These are phyloP conservation scores for Magallana nippona DNA, from an alignment of 2,888 invertebrate genomes.

Conservation along the genomic window DNA sequence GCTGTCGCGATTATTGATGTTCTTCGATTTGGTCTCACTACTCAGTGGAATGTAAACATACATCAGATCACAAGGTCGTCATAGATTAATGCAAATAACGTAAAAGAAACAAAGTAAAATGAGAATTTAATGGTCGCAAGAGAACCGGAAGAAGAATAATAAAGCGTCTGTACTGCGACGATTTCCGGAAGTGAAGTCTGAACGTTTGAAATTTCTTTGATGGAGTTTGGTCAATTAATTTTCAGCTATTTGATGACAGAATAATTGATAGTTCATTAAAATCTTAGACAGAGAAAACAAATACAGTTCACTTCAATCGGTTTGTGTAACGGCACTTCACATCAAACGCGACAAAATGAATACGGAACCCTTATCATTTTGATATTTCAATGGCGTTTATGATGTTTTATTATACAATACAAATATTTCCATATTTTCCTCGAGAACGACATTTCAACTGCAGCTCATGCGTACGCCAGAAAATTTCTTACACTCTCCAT, in stretches of 20 bases:
- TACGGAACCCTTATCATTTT: not conserved
- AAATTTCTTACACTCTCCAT: too few relatives aligned
- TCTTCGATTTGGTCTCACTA: not conserved
- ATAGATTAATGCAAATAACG: slow-evolving; percentile 16
- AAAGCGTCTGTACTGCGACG: not conserved
- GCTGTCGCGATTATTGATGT: not conserved
- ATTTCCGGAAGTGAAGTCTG: slow-evolving; percentile 11
- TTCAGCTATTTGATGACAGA: slow-evolving; percentile 11
- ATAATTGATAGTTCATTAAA: slow-evolving; percentile 33
- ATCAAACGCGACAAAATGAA: not conserved
- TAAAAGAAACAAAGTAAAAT: slow-evolving; percentile 5
- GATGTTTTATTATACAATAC: too few relatives aligned
- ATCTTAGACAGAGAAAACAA: slow-evolving; percentile 1
- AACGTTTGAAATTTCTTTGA: slow-evolving; percentile 24
- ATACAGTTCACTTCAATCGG: not conserved
- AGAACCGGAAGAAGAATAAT: slow-evolving; percentile 30
- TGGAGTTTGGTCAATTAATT: not conserved
- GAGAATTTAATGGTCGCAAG: slow-evolving; percentile 9
- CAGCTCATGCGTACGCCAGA: too few relatives aligned
- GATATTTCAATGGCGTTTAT: not conserved
- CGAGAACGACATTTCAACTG: too few relatives aligned
- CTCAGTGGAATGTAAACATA: slow-evolving; percentile 22
- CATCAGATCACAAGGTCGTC: slow-evolving; percentile 10
- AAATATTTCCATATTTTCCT: too few relatives aligned
- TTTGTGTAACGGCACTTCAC: not conserved